A percentile compares a stretch with the other conserved stretches of the same genome.
Conservation (phyloP, 92 coral and sea anemone species). For the Epizoanthus stellaris region DNA sequence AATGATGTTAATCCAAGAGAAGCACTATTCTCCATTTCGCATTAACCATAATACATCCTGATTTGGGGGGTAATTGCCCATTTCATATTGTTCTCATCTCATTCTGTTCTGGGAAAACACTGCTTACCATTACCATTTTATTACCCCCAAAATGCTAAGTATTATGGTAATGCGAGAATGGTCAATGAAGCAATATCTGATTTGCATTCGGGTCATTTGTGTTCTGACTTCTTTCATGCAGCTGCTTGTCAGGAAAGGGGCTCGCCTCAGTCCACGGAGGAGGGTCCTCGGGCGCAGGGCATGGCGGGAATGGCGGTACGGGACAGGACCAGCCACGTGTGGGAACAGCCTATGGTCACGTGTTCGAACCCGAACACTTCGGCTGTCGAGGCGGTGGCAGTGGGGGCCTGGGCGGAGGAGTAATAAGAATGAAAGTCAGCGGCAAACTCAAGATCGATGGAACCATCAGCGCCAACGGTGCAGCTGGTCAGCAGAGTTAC, state of each 20-base stretch:
- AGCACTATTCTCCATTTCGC: no score
- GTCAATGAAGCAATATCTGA: no score
- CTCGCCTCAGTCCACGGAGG: slow-evolving; percentile 36
- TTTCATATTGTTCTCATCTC: no score
- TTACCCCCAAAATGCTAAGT: no score
- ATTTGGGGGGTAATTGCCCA: no score
- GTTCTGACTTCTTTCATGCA: neutral
- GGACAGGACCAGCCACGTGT: slow-evolving; percentile 86
- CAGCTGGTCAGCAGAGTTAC: slow-evolving; percentile 58
- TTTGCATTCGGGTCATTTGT: neutral
- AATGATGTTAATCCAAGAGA: no score
- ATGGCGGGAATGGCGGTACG: slow-evolving; percentile 97
- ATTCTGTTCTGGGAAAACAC: no score
- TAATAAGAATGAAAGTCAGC: slow-evolving; percentile 80
- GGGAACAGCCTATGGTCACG: slow-evolving; percentile 93
- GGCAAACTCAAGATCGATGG: slow-evolving; percentile 87
- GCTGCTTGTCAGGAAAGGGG: slow-evolving; percentile 54
- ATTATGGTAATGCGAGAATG: no score
- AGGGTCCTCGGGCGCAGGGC: slow-evolving; percentile 98
- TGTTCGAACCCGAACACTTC: slow-evolving; percentile 94
- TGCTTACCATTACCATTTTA: no score
- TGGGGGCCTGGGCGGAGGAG: slow-evolving; percentile 98
- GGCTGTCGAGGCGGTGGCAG: slow-evolving; percentile 94
- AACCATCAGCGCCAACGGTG: slow-evolving; percentile 85
- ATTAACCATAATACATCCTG: no score